Base-by-base conservation (phyloP, 2,113 vertebrate species). In the Dipodomys spectabilis region DNA sequence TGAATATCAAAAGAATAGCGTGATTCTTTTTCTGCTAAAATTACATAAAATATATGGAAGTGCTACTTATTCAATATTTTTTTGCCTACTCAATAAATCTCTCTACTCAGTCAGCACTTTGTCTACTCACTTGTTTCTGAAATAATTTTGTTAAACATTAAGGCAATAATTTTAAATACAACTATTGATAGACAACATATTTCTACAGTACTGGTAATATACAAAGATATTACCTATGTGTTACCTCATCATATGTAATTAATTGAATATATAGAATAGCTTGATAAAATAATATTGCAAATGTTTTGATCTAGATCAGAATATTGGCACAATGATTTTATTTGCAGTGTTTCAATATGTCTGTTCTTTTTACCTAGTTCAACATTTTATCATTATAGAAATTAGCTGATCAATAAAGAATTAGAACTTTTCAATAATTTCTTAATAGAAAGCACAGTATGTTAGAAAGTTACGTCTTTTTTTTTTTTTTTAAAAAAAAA, bases 381-480 rank as follows among this genome's bases (percentile, higher is more conserved):
- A 89, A 27, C 27, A 88, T 23, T 90, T 90, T 73, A 62, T 2
- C 72, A 83, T 2, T 18, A 62, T 57, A 12, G 32, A 90, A 64
- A 88, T 78, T 65, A 81, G 7, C 16, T 77, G 45, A 85, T 90
- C 18, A 91, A 57, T 35, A 72, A 86, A 45, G 2, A 68, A 88
- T 39, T 69, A 20, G 86, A 95, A 90, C 25, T 86, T 16, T 79
- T 78, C 86, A 22, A 18, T 79, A 28, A 90, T 79, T 95, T 93
- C 22, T 79, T 57, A 65, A 53, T 44, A 79, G 28, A 91, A 13
- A 4, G 90, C 12, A 82, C 2, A 67, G 7, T 44, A 23, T 73
- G 30, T 64, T 82, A 74, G 53, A 80, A 88, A 74, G 10, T 75
- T 88, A 2, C 45, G 53, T 57, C 12, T 57, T 57, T 57, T 86